Conservation (phyloP, 2,888 invertebrate genomes). For the Mimachlamys varia region DNA sequence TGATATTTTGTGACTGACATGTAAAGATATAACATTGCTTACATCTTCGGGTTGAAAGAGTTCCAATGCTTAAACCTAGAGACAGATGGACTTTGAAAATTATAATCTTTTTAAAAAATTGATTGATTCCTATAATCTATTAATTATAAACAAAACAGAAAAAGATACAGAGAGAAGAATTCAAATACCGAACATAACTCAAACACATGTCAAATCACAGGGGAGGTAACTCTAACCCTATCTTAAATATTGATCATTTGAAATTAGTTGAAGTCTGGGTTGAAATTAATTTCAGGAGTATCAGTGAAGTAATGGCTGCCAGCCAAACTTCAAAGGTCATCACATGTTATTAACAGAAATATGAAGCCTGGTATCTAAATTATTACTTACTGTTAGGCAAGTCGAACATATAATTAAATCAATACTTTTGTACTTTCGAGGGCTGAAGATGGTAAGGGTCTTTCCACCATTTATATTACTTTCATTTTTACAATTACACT, state of each 20-base stretch:
- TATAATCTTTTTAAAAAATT: background rate
- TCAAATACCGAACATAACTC: background rate
- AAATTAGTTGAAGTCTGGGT: background rate
- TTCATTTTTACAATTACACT: background rate
- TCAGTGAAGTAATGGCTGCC: background rate
- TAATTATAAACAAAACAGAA: background rate
- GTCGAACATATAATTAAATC: background rate
- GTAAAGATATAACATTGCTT: background rate
- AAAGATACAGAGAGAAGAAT: background rate
- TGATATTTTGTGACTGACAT: background rate
- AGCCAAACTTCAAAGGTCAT: constrained; percentile 31
- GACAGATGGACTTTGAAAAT: background rate
- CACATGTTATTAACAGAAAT: constrained; percentile 14
- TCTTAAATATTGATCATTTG: background rate
- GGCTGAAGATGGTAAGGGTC: background rate
- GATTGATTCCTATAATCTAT: background rate
- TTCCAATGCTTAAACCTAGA: background rate
- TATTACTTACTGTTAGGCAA: background rate
- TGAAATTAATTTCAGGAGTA: background rate
- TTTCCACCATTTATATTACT: background rate
- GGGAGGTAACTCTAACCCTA: background rate
- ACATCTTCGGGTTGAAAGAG: background rate
- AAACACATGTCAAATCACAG: background rate
- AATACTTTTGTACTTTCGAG: background rate
- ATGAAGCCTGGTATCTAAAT: background rate